Conservation (phyloP, 2,888 invertebrate genomes). For the Eupeodes luniger region DNA sequence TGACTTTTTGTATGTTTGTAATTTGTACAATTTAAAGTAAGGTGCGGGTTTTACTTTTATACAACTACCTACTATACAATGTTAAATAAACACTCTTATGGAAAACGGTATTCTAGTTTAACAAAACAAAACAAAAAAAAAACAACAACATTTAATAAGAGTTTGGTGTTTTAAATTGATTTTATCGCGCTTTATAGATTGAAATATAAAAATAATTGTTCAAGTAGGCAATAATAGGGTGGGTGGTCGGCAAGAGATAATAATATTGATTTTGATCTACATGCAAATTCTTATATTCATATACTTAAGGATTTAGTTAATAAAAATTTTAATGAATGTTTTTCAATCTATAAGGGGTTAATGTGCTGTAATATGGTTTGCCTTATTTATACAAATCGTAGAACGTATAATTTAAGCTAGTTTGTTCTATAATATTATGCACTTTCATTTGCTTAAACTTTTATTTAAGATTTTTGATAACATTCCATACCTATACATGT, state of each 20-base stretch:
- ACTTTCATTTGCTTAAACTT: constrained; percentile 11
- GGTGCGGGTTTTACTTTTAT: constrained; percentile 44
- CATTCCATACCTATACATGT: neutral
- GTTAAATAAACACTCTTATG: constrained; percentile 21
- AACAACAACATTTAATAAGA: neutral
- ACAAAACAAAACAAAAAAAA: constrained; percentile 16
- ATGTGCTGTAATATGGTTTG: constrained; percentile 26
- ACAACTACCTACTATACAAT: neutral
- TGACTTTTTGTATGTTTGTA: neutral
- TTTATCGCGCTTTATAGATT: constrained; percentile 35
- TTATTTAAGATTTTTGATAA: neutral
- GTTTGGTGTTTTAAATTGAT: constrained; percentile 50
- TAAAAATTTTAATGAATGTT: constrained; percentile 40
- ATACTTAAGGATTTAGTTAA: constrained; percentile 42
- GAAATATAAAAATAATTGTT: constrained; percentile 25
- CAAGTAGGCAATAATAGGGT: neutral
- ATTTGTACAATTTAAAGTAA: constrained; percentile 3
- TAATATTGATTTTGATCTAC: constrained; percentile 35
- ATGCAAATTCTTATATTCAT: constrained; percentile 22
- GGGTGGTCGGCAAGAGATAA: constrained; percentile 48
- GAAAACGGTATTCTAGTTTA: constrained; percentile 53
- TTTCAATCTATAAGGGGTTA: constrained; percentile 30
- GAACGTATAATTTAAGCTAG: too few relatives aligned
- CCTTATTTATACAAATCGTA: neutral
- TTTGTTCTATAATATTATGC: neutral